Base-by-base conservation (phyloP, 2,113 vertebrate species). In the Bettongia penicillata region DNA sequence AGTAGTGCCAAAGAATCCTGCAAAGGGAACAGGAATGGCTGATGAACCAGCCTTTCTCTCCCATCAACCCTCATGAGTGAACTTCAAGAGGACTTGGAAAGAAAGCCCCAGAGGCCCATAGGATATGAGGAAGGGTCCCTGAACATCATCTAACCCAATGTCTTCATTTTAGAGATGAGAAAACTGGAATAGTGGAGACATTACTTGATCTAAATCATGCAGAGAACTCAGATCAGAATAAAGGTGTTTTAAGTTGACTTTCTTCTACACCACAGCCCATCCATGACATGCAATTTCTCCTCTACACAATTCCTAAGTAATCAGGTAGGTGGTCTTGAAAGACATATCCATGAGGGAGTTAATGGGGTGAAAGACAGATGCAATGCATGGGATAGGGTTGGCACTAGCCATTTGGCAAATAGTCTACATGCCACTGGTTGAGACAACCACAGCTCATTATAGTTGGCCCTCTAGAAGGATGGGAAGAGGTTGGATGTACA, bases 1-100 rank as follows among this genome's bases (percentile, higher is more conserved):
- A 2, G 98, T 98, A 10, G 97, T 97, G 28, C 97, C 98, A 55
- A 98, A 97, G 89, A 98, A 98, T 22, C 97, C 98, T 98, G 98
- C 23, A 84, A 94, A 94, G 95, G 94, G 92, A 95, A 37, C 8
- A 1, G 37, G 68, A n/a, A 37, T 8, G 9, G 48, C 53, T 6
- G 6, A 68, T 49, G 55, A 0, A 9, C 90, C 57, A 3, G 23
- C 24, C 51, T 55, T 37, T n/a, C 26, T 47, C 28, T 31, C 0
- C 26, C 53, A 23, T 50, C 43, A 24, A 37, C 47, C 37, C 31
- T 28, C 31, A 26, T 25, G 10, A 37, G 24, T 6, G 37, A 49
- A 26, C 48, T 25, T 90, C 19, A 50, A 90, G 49, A 48, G 11
- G 3, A 10, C 48, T 90, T 50, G 50, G 48, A 25, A 48, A 49